Base-by-base conservation (phyloP, 2,888 invertebrate genomes). In the Rhimphoctona megacephalus region DNA sequence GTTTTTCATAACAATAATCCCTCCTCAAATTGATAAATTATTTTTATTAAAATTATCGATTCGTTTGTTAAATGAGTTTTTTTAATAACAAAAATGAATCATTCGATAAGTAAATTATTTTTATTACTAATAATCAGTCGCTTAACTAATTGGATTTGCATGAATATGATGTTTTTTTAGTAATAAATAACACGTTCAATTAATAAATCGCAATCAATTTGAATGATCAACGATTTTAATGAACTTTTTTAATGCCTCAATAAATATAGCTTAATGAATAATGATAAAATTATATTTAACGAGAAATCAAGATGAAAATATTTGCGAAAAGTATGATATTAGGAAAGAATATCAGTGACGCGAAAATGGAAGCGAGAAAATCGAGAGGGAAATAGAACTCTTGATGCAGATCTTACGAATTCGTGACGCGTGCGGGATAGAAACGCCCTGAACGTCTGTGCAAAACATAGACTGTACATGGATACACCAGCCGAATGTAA, bases 401-500 rank as follows among this genome's bases (percentile, higher is more conserved):
- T 25, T 46, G 76, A 61, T 76, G 76, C 61, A 64, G 52, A 76
- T 76, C 66, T 77, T 77, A 66, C 66, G 77, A 52, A 77, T 66
- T 77, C 76, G 76, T 25, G 43, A 76, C 43, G 76, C 61, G 61
- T 61, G 33, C 76, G 43, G 22, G 46, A 77, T 66, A 64, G 77
- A 77, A 77, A 66, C 66, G 49, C 77, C 46, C 66, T 30, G 81
- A 74, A 69, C 52, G 74, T 76, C 43, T 81, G 74, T 73, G 81
- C 67, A 69, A 67, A 81, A 74, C 72, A 81, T 67, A 49, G 66
- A 49, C 54, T 81, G 74, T 43, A 72, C 66, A 25, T 69, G 66
- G 69, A 82, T 77, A 70, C 76, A 57, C 39, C 25, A 33, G 22
- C 76, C 69, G 76, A 82, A 82, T 82, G 52, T 70, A 66, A 76